Evolutionary conservation across 2,113 vertebrate genomes (phyloP).

Genomic region (Serinus canaria): DNA sequence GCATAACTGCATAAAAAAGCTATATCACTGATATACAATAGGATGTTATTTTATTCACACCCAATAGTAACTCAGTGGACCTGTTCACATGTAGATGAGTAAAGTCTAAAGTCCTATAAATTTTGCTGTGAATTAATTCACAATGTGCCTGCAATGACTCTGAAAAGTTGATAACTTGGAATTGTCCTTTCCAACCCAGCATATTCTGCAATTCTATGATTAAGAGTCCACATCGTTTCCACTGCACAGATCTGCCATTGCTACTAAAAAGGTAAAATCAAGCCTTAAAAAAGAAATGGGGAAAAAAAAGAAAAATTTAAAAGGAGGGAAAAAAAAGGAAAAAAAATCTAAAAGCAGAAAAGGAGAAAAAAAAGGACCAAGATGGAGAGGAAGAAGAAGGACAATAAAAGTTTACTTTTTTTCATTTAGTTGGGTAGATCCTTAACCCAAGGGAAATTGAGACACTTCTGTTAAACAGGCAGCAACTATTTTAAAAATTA

Average conservation of each 20-base stretch:
- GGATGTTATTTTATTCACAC: neutral
- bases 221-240: neutral
- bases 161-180: neutral
- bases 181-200: neutral
- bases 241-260: neutral
- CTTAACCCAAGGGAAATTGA: neutral
- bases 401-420: neutral
- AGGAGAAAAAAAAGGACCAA: neutral
- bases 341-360: neutral
- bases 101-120: neutral
- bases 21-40: neutral
- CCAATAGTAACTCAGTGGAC: neutral
- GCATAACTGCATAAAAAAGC: neutral
- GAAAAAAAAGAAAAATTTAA: fast-evolving
- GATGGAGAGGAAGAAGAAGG: fast-evolving
- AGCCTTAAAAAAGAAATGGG: neutral
- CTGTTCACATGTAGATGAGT: neutral
- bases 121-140: neutral
- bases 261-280: neutral
- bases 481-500: neutral
- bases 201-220: neutral
- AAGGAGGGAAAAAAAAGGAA: neutral
- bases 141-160: neutral
- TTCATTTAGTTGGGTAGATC: neutral
- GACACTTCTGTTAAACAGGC: neutral